phyloP scores from a whole-genome alignment of 2,888 invertebrate genomes.

The Tricholauxania praeusta region DNA sequence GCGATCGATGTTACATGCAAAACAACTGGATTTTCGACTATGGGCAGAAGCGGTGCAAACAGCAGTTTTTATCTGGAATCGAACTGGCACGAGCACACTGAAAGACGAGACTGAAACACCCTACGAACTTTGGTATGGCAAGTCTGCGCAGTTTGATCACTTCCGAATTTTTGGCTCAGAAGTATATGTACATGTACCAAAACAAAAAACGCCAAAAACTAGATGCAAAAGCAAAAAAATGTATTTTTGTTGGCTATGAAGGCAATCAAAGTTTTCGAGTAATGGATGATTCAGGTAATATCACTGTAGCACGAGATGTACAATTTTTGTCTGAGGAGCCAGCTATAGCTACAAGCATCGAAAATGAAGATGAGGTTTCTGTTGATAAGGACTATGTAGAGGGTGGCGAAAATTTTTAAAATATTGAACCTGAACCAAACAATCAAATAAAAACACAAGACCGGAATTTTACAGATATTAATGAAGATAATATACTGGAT shows the following conservation, averaged over 20 bases:
- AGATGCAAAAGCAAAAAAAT: constrained; percentile 7
- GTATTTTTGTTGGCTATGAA: constrained; percentile 11
- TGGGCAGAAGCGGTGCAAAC: no score
- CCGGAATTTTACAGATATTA: background rate
- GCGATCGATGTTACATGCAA: no score
- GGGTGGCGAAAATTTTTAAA: background rate
- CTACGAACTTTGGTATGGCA: constrained; percentile 14
- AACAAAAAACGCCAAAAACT: constrained; percentile 12
- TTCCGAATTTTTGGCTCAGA: constrained; percentile 8
- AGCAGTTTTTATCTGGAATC: no score
- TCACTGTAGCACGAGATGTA: constrained; percentile 13
- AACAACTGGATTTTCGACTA: no score
- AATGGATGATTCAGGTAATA: constrained; percentile 2
- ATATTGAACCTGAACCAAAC: background rate
- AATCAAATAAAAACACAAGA: constrained; percentile 7
- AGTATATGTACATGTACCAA: constrained; percentile 5
- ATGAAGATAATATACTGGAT: background rate
- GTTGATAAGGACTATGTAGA: background rate
- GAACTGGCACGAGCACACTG: no score
- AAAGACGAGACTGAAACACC: no score
- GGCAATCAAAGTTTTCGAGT: constrained; percentile 5
- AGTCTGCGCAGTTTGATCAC: constrained; percentile 7
- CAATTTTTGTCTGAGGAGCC: background rate
- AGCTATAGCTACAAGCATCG: background rate
- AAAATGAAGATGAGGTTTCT: background rate